These are phyloP conservation scores for Drosophila austrosaltans DNA, from an alignment of 2,888 invertebrate species.

Conservation along the genomic window DNA sequence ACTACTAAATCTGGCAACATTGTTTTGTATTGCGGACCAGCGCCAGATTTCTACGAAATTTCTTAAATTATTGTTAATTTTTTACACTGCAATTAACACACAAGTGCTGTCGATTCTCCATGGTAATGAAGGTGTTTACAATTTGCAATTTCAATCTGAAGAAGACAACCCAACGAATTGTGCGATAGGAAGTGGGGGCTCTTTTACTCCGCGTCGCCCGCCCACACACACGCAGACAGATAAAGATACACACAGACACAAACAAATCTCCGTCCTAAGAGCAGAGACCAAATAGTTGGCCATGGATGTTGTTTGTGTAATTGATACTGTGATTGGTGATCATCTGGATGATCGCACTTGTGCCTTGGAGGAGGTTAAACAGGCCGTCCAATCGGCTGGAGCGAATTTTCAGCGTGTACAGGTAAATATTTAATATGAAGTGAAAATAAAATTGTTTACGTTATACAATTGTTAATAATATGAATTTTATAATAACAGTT, in stretches of 20 bases:
- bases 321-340: conserved; percentile 89
- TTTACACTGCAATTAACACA: conserved; percentile 59
- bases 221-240: conserved; percentile 13
- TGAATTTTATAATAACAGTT: conserved; percentile 86
- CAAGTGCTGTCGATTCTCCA: conserved; percentile 49
- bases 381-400: conserved; percentile 90
- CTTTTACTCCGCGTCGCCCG: not conserved
- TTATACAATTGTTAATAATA: conserved; percentile 53
- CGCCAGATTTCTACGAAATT: conserved; percentile 57
- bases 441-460: conserved; percentile 15
- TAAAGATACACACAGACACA: conserved; percentile 19
- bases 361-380: conserved; percentile 93
- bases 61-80: conserved; percentile 45
- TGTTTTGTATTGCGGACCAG: conserved; percentile 7
- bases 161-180: conserved; percentile 39
- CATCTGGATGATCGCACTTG: conserved; percentile 90
- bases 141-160: conserved; percentile 30
- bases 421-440: conserved; percentile 84
- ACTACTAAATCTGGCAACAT: no score
- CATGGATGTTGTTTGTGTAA: conserved; percentile 95
- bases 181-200: not conserved
- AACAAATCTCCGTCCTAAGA: conserved; percentile 3
- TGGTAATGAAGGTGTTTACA: conserved; percentile 63
- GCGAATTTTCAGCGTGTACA: conserved; percentile 93
- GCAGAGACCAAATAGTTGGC: conserved; percentile 22